Base-by-base conservation (phyloP, 2,888 invertebrate genomes). In the Spicauda simplicius region DNA sequence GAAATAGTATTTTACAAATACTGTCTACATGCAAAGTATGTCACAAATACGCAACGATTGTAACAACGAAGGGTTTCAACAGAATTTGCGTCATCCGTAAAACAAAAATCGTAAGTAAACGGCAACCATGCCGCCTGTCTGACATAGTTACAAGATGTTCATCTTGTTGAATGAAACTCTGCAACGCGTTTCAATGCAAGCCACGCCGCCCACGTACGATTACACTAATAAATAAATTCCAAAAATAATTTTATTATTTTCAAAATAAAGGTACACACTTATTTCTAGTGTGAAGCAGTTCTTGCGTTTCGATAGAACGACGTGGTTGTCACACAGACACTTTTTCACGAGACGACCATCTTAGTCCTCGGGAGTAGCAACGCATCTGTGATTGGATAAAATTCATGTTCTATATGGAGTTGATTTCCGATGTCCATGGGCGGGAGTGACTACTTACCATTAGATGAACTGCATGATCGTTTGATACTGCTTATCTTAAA, bases 31-130 rank as follows among this genome's bases (percentile, higher is more conserved):
- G 48, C 16, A 48, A 48, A 16, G 48, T 16, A 48, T 16, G 48
- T 41, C 41, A 14, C 48, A 48, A 48, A 48, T 48, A 48, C 16
- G 48, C 57, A 57, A 41, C 30, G 57, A 48, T 16, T 57, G 41
- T 41, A 19, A 37, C 30, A 41, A 18, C 14, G 18, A 73, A 71
- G 71, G 37, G 70, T 76, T 74, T 71, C 76, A 70, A 75, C 73
- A 74, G 59, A 69, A 53, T 71, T 65, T 69, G 65, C 73, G 74
- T 74, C 72, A 76, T 69, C 67, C 68, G 55, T 68, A 69, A 71
- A 70, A 72, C 48, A 48, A 14, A n/a, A 48, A 7, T 16, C 14
- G 48, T 48, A 16, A 16, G 16, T 16, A 16, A 48, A 74, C 72
- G 72, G 1, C 25, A 14, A n/a, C 54, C 54, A 30, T 30, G 25